Evolutionary conservation across 1,140 invertebrate species (phyloP).

Genomic region (Lucilia cuprina): DNA sequence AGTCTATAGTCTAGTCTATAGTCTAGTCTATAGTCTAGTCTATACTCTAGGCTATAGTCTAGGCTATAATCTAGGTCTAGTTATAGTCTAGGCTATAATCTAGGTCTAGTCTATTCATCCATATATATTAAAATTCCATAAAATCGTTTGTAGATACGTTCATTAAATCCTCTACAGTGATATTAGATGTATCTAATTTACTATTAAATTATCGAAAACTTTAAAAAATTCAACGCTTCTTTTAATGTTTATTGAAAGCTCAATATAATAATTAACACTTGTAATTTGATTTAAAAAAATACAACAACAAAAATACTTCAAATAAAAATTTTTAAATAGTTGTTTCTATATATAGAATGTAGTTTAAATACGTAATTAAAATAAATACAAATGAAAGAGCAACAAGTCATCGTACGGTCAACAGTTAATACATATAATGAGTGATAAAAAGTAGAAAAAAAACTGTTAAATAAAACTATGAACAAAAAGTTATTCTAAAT

Average conservation of each 20-base stretch:
- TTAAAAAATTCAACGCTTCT: no score
- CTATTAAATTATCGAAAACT: no score
- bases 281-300: neutral
- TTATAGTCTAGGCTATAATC: no score
- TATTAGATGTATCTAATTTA: no score
- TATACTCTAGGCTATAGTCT: no score
- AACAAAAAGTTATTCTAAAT: neutral
- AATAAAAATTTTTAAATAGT: neutral
- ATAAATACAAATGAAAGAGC: neutral
- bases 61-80: no score
- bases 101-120: no score
- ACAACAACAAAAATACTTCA: neutral
- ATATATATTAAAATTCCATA: no score
- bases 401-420: neutral
- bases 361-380: conserved; percentile 21
- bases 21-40: no score
- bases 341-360: conserved; percentile 10
- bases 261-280: neutral
- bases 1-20: no score
- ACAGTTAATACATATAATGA: neutral
- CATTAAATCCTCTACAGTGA: no score
- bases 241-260: neutral
- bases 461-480: neutral
- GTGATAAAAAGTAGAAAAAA: neutral
- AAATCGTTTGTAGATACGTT: no score